phyloP scores from a whole-genome alignment of 2,113 vertebrate genomes.

The Cavia porcellus region DNA sequence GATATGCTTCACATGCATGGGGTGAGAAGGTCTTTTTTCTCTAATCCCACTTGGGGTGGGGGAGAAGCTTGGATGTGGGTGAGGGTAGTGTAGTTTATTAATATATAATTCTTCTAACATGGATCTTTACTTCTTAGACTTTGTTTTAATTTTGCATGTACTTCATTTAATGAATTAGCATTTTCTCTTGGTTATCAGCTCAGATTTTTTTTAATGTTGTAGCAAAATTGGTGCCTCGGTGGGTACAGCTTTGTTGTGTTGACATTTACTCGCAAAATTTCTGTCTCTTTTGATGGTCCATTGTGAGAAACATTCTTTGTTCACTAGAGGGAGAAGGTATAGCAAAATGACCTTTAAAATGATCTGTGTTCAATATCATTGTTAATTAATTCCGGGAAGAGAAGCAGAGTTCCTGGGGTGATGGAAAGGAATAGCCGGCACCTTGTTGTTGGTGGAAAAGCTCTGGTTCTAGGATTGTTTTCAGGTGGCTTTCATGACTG shows the following conservation, averaged over 20 bases:
- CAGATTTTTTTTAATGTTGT: not conserved
- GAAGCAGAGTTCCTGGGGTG: not conserved
- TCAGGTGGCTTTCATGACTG: not conserved
- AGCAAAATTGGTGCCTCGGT: not conserved
- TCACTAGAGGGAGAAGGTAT: not conserved
- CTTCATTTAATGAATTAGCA: not conserved
- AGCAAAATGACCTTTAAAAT: slow-evolving; percentile 67
- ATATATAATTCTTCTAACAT: not conserved
- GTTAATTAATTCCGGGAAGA: slow-evolving; percentile 60
- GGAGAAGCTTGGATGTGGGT: not conserved
- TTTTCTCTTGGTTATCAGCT: slow-evolving; percentile 24
- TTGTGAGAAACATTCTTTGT: not conserved
- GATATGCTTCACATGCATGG: slow-evolving; percentile 98
- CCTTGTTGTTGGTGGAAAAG: not conserved
- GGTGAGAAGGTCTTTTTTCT: slow-evolving; percentile 87
- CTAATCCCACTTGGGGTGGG: not conserved
- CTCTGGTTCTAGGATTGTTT: slow-evolving; percentile 14
- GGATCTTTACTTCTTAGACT: not conserved
- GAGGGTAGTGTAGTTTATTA: not conserved
- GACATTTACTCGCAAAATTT: not conserved
- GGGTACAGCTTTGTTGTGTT: not conserved
- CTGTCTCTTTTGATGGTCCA: not conserved
- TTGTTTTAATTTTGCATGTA: slow-evolving; percentile 32
- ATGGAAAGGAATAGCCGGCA: not conserved
- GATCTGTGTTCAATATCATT: not conserved